Evolutionary conservation across 2,888 invertebrate genomes (phyloP), one percentile per base, ranked within the genome.

Genomic region (Blastobasis lacticolella): DNA sequence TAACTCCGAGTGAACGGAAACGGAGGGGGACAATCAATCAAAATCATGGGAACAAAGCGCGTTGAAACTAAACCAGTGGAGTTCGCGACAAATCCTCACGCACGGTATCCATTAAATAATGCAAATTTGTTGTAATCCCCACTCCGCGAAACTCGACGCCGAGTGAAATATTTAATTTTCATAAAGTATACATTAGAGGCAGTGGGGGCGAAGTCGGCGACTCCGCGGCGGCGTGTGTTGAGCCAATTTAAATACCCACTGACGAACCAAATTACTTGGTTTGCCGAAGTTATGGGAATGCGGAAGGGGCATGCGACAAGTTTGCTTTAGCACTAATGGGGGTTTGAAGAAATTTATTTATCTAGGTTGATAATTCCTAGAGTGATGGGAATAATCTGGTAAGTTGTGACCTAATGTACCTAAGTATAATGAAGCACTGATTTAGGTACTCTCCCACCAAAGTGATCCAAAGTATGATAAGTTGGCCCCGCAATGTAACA

Each of bases 121-220:
- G 87, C 85, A 87, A 88, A 88, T 88, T 84, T 78, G 80, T 80
- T 83, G 85, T 87, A 86, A 86, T 86, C 88, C 85, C 77, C 71
- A 71, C 75, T 75, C 73, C 63, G 70, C 57, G 71, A 70, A 73
- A 71, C 71, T 72, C 65, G 59, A 60, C 66, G 36, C 69, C 71
- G 75, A 81, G 79, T 79, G 83, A 85, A 83, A 86, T 88, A 86
- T 88, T 87, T 86, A 87, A 88, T 87, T 87, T 88, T 87, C 86
- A 87, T 85, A 86, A 86, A 85, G 84, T 84, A 78, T 81, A 78
- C 81, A 82, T 85, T 82, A 81, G 74, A 75, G 66, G 67, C 49
- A 55, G 68, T 63, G 66, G 67, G 63, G 67, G 54, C 56, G 56
- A 51, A 56, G 49, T 55, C 54, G 49, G n/a, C 4, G 43, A 38